These are phyloP conservation scores for Nemoura dubitans DNA, from an alignment of 2,888 invertebrate genomes.

Conservation along the genomic window DNA sequence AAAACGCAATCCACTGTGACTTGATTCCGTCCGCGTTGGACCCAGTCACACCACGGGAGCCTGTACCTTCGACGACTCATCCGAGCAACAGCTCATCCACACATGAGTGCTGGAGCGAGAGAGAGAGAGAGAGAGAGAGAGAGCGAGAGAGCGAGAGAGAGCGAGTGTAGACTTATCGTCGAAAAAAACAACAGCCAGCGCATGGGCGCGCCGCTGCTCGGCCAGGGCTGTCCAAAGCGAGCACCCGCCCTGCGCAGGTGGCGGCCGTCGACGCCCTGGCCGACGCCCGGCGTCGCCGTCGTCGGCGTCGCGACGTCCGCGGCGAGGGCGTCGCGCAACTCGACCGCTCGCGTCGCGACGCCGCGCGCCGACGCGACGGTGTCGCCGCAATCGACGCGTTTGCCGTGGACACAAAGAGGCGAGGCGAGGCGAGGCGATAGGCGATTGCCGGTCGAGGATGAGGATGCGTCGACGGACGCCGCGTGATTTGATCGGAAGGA, in stretches of 20 bases:
- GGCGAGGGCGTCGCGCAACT: background rate
- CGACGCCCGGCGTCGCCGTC: background rate
- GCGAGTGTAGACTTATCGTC: background rate
- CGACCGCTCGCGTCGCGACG: background rate
- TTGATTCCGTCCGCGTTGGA: too few species aligned
- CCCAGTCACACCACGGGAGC: too few species aligned
- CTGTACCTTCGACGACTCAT: too few species aligned
- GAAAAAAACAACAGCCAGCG: background rate
- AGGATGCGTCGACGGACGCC: too few species aligned
- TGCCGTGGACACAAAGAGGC: too few species aligned
- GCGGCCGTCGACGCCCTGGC: background rate
- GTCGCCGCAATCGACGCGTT: background rate
- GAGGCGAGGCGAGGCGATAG: too few species aligned
- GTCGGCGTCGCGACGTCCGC: background rate
- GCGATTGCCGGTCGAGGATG: too few species aligned
- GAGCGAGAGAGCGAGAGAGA: background rate
- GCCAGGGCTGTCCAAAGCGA: background rate
- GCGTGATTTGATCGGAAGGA: too few species aligned
- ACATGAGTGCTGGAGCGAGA: background rate
- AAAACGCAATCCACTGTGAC: too few species aligned
- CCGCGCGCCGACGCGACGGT: too few species aligned
- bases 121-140: background rate
- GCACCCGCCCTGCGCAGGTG: background rate
- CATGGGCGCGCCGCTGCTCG: background rate
- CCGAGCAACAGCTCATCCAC: background rate